phyloP scores from a whole-genome alignment of 1,140 invertebrate genomes.

The Drosophila ironensis region DNA sequence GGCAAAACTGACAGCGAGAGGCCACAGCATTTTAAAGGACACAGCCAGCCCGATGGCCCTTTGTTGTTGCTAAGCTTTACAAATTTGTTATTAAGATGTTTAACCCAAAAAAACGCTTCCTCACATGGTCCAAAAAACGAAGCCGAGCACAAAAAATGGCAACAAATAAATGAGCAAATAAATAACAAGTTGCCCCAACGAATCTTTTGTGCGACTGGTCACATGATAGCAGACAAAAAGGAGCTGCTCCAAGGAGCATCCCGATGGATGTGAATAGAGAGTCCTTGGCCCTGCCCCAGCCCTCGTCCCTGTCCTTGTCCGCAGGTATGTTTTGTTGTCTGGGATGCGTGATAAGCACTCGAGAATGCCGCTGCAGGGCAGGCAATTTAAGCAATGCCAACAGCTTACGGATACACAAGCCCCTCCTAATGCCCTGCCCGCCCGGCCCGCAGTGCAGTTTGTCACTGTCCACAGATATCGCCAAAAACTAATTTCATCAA shows the following conservation, averaged over 20 bases:
- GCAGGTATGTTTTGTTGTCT: slow-evolving; percentile 31
- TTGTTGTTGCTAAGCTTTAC: slow-evolving; percentile 52
- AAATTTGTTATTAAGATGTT: slow-evolving; percentile 68
- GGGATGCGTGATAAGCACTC: slow-evolving; percentile 36
- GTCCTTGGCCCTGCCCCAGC: background rate
- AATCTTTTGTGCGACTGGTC: slow-evolving; percentile 27
- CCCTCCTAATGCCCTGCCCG: too few relatives aligned
- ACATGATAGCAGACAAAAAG: background rate
- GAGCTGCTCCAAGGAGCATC: background rate
- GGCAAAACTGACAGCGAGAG: background rate
- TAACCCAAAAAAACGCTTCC: slow-evolving; percentile 30
- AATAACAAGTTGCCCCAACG: slow-evolving; percentile 41
- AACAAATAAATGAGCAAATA: slow-evolving; percentile 68
- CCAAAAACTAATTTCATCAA: slow-evolving; percentile 62
- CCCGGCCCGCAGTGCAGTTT: too few relatives aligned
- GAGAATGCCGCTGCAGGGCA: slow-evolving; percentile 21
- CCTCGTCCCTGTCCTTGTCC: too few relatives aligned
- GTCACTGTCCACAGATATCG: slow-evolving; percentile 33
- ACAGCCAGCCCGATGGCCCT: background rate
- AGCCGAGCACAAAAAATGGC: slow-evolving; percentile 34
- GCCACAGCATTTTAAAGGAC: slow-evolving; percentile 17
- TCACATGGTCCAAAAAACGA: background rate
- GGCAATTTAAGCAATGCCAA: slow-evolving; percentile 26
- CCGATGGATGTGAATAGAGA: background rate
- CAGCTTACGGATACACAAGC: slow-evolving; percentile 2